These are phyloP conservation scores for Ooceraea biroi DNA, from an alignment of 1,140 invertebrate species.

Conservation along the genomic window DNA sequence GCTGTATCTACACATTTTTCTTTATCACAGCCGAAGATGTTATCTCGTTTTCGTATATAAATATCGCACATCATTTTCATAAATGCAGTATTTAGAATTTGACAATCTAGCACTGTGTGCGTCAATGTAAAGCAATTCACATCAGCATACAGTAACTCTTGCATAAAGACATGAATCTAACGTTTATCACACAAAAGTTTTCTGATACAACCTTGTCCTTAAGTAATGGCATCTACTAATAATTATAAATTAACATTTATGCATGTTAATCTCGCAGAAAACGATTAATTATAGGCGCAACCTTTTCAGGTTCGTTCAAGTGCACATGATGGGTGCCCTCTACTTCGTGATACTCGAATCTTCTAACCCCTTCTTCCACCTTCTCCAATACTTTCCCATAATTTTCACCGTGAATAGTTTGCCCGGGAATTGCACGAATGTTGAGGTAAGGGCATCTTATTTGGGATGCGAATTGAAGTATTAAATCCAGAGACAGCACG, in stretches of 20 bases:
- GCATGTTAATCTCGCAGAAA: constrained; percentile 83
- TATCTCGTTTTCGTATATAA: no score
- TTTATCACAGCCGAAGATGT: no score
- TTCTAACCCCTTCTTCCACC: constrained; percentile 87
- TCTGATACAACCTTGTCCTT: background rate
- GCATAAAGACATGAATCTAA: background rate
- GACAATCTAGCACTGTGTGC: background rate
- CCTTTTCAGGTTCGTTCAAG: constrained; percentile 91
- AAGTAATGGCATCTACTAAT: constrained; percentile 10
- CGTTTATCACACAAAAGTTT: background rate
- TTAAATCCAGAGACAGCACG: constrained; percentile 90
- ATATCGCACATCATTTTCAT: no score
- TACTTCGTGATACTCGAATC: constrained; percentile 90
- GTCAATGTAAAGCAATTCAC: background rate
- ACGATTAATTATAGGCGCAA: constrained; percentile 88
- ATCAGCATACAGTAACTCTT: background rate
- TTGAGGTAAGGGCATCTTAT: constrained; percentile 93
- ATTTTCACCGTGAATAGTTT: constrained; percentile 89
- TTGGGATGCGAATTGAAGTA: constrained; percentile 89
- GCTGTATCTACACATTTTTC: no score
- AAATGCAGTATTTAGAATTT: background rate
- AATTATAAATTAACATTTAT: constrained; percentile 36
- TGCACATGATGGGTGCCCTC: constrained; percentile 95
- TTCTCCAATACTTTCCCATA: constrained; percentile 90
- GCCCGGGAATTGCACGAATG: constrained; percentile 90